Evolutionary conservation across 2,113 vertebrate genomes (phyloP), one percentile per base, ranked within the genome.

Genomic region (Tenrec ecaudatus): DNA sequence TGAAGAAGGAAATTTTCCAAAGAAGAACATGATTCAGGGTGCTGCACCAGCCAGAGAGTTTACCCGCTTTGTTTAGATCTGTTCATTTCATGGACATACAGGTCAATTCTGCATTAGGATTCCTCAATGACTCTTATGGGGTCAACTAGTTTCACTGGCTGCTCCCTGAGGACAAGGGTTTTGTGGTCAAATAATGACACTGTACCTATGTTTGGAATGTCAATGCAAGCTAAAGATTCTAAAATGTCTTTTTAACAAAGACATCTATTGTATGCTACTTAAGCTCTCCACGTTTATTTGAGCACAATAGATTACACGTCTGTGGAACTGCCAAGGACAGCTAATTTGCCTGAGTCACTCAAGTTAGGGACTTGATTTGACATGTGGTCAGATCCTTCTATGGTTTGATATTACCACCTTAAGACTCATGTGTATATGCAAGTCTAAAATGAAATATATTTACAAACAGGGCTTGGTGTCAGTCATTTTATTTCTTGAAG

Each of bases 331-430:
- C 38, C 29, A 92, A 90, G 60, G 92, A 47, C 14, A 93, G 47
- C 10, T 90, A 77, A 22, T 88, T 93, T 94, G 58, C 23, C 86
- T 94, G 92, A 86, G 86, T 88, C 12, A 58, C 23, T 75, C 53
- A 73, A 85, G 81, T 89, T 89, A 71, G 58, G 77, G n/a, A 77
- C 25, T 88, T 82, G 9, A 53, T 83, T 79, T 88, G 75, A 36
- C 88, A 89, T 8, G 3, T 82, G 27, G 29, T 53, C 73, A 73
- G 82, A 62, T 47, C 75, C 47, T 66, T 85, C 89, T 60, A 38
- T 92, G 69, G 53, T 66, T 90, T 71, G 71, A 23, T 86, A 83
- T 40, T 88, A 3, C 14, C 4, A 81, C 60, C 68, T 71, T 29
- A 71, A 82, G 68, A 25, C 10, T 53, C 25, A 12, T 62, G 0